phyloP scores from a whole-genome alignment of 2,888 invertebrate species.

The Agrotis segetum region DNA sequence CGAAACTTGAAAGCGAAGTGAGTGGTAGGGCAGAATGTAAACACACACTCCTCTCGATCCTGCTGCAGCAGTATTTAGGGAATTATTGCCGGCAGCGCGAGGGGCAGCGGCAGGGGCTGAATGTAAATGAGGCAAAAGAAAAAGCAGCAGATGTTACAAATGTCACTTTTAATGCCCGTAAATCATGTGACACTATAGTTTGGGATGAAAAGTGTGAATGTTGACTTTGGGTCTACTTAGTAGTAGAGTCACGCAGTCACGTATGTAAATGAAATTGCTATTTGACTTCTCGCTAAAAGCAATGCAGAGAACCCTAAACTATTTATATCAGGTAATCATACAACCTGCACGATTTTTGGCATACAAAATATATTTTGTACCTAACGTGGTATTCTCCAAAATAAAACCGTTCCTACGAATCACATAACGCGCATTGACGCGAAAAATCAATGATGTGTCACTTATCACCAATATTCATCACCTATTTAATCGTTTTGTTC shows the following conservation, averaged over 20 bases:
- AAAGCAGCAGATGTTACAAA: slow-evolving; percentile 35
- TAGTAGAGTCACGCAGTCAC: neutral
- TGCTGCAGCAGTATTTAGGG: too few relatives aligned
- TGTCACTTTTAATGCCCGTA: slow-evolving; percentile 21
- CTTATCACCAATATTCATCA: neutral
- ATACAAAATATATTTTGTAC: neutral
- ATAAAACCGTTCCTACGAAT: neutral
- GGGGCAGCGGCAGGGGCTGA: too few relatives aligned
- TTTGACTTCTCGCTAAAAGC: slow-evolving; percentile 1
- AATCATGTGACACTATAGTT: slow-evolving; percentile 33
- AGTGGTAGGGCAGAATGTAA: too few relatives aligned
- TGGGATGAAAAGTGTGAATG: slow-evolving; percentile 19
- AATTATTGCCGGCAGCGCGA: too few relatives aligned
- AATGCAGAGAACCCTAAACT: neutral
- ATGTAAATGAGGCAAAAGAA: too few relatives aligned
- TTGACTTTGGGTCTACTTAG: slow-evolving; percentile 4
- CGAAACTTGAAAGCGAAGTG: too few relatives aligned
- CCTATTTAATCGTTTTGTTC: neutral
- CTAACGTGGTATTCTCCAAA: neutral
- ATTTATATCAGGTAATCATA: neutral
- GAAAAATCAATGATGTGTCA: neutral
- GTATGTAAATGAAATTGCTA: neutral
- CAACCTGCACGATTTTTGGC: neutral
- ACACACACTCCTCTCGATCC: too few relatives aligned
- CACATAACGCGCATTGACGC: neutral